Base-by-base conservation (phyloP, 1,140 invertebrate genomes). In the Globodera rostochiensis region DNA sequence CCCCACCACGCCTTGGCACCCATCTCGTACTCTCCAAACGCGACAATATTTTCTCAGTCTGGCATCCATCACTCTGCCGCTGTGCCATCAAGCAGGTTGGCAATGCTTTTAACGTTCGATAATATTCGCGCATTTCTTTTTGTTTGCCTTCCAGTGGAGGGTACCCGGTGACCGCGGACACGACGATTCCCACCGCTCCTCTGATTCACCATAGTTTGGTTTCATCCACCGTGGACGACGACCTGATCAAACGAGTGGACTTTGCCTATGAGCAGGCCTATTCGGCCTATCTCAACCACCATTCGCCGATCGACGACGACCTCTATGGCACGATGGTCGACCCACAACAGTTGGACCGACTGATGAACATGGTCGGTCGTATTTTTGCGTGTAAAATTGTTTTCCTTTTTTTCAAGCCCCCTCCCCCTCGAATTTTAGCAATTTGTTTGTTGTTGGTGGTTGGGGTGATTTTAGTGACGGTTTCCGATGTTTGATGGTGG, bases 181-280 rank as follows among this genome's bases (percentile, higher is more conserved):
- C 25, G 66, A 3, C 36, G 47, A 21, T 25, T 73, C 15, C 25
- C 25, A 13, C 50, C 53, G 15, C 77, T 47, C 25, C 50, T n/a
- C 36, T 47, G 45, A 53, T 49, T 5, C 45, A 70, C 15, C 83
- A 84, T 15, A 67, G 76, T n/a, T 71, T 75, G 47, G 83, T 84
- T 53, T 84, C 83, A 6, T 84, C 83, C 6, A 84, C 84, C 9
- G 87, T 86, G 4, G 84, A 84, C 74, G 84, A 84, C 46, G 74
- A 79, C 15, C 45, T 86, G 36, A 73, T 84, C 46, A 83, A 86
- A 50, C 78, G 67, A 9, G 74, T 84, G 46, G 69, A 47, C 21
- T 73, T 60, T 19, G 84, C 84, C 53, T 84, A 84, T 64, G 80
- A 86, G 50, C 50, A 45, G 46, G 83, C 84, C 3, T 84, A 84